A percentile compares a stretch with the other conserved stretches of the same genome.
These are phyloP conservation scores for Lagopus leucura DNA, from an alignment of 2,113 vertebrate species.

Conservation along the genomic window DNA sequence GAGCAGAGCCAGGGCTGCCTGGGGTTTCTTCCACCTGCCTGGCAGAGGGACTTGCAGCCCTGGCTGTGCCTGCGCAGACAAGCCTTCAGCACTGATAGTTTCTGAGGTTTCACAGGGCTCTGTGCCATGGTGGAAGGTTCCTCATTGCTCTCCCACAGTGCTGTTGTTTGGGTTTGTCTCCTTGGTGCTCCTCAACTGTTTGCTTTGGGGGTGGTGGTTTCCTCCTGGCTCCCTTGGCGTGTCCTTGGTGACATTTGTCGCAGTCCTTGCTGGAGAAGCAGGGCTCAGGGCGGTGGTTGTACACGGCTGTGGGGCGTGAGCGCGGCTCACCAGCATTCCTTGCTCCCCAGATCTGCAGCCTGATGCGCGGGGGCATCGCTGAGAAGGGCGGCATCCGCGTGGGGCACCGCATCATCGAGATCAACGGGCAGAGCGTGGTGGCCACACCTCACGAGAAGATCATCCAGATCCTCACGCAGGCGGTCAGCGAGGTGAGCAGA, in stretches of 20 bases:
- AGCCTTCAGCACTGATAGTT: accelerated
- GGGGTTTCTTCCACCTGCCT: not conserved
- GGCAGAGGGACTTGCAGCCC: not conserved
- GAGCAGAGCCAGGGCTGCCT: accelerated
- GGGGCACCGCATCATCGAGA: conserved; percentile 97
- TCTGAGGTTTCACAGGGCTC: not conserved
- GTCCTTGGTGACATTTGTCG: not conserved
- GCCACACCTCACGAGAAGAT: conserved; percentile 91
- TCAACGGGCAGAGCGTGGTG: conserved; percentile 96
- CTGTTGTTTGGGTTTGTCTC: accelerated
- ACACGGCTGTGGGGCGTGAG: not conserved
- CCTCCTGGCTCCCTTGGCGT: not conserved
- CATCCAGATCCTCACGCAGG: conserved; percentile 89
- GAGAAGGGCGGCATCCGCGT: conserved; percentile 94
- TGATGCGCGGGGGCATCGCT: conserved; percentile 93
- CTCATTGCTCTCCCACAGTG: accelerated
- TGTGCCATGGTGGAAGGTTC: not conserved
- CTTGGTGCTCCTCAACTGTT: not conserved
- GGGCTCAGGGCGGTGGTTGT: not conserved
- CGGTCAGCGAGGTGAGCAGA: conserved; percentile 87
- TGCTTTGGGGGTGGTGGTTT: not conserved
- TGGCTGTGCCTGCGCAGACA: accelerated
- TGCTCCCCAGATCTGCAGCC: conserved; percentile 90
- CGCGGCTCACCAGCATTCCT: accelerated
- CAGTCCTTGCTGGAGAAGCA: not conserved